Base-by-base conservation (phyloP, 2,888 invertebrate species). In the Acanthosepion pharaonis region DNA sequence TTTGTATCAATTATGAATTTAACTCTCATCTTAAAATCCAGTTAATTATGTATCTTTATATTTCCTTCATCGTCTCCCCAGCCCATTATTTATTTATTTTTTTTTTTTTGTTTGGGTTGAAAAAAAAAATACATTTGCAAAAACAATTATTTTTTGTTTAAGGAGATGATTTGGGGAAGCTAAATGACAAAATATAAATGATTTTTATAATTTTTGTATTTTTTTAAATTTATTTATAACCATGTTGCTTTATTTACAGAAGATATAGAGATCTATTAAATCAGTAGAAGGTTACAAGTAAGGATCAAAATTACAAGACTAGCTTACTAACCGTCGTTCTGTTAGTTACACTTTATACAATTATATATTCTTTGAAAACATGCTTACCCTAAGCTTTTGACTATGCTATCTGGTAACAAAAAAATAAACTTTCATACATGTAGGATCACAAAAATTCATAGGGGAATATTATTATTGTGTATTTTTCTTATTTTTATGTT, bases 1-100 rank as follows among this genome's bases (percentile, higher is more conserved):
- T 92, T 51, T 93, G 93, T 93, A 93, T 93, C 93, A 53, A 48
- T 93, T 93, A 93, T 93, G 51, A 93, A 92, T 93, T 93, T 51
- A n/a, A 51, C 5, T 93, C 33, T 6, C 42, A 20, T 33, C 11
- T 42, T 92, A 48, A 42, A 91, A 91, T 33, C 23, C 28, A 48
- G 3, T 42, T 42, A 42, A 42, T 1, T 42, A 42, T 42, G 42
- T 42, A 20, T 33, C 11, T 91, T 23, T 91, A 91, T 91, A 48
- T 33, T 91, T 91, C 33, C 6, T n/a, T 91, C 1, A 55, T 18
- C 18, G 0, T 15, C 15, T 15, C 15, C 20, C 55, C 55, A 0
- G 15, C 15, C 33, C 33, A 18, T 55, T 28, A 5, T 78, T 25
- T 33, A 33, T 33, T n/a, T n/a, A n/a, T 28, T 23, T 59, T 23